Evolutionary conservation across 2,113 vertebrate genomes (phyloP).

Genomic region (Calypte anna): DNA sequence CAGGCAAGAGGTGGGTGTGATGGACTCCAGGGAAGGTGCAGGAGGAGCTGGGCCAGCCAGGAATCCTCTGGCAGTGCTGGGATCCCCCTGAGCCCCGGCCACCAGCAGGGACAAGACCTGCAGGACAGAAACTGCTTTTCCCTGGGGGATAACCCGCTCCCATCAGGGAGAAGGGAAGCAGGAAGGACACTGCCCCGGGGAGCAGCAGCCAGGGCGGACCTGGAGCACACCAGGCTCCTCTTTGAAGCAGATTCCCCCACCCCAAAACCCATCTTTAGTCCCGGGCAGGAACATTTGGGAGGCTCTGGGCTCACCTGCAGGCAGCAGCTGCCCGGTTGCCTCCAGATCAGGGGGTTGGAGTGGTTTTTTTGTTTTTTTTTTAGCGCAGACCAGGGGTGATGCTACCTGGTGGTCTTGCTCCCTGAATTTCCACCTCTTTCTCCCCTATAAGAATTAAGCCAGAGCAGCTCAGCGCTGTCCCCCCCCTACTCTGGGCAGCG

Average conservation of each 20-base stretch:
- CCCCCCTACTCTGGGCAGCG: accelerated
- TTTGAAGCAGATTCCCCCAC: not conserved
- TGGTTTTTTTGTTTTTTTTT: not conserved
- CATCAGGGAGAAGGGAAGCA: not conserved
- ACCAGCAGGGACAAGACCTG: not conserved
- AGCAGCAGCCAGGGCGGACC: accelerated
- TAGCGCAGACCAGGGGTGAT: not conserved
- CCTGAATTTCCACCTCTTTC: not conserved
- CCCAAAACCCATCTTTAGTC: accelerated
- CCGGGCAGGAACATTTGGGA: not conserved
- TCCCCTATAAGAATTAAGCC: not conserved
- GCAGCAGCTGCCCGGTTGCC: not conserved
- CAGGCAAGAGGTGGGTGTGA: not conserved
- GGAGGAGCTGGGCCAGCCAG: not conserved
- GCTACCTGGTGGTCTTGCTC: not conserved
- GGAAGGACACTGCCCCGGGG: not conserved
- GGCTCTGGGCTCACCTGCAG: not conserved
- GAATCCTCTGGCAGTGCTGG: not conserved
- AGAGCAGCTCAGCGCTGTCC: not conserved
- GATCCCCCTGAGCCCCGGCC: not conserved
- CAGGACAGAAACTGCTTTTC: not conserved
- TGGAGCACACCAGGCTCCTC: accelerated
- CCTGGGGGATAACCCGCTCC: accelerated
- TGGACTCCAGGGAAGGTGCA: not conserved
- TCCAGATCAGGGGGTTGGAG: not conserved